A percentile compares a stretch with the other conserved stretches of the same genome.
These are phyloP conservation scores for Crotalus viridis DNA, from an alignment of 2,113 vertebrate genomes.

Conservation along the genomic window DNA sequence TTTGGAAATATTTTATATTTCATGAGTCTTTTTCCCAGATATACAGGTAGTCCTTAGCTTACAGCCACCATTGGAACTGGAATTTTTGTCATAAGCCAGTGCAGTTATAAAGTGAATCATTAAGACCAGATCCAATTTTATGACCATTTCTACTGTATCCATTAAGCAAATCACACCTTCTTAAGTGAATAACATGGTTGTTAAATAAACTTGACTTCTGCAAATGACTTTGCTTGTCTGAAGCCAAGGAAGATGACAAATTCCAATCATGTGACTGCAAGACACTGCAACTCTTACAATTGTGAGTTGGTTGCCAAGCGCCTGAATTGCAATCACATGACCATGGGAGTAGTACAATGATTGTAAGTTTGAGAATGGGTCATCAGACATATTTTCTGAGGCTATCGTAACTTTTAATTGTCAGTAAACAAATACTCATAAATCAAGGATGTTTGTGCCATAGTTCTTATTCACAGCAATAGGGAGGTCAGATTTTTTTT, in stretches of 20 bases:
- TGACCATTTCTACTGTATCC: background rate
- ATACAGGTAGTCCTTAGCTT: background rate
- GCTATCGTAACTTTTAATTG: background rate
- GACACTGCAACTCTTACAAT: background rate
- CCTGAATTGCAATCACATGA: background rate
- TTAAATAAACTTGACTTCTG: background rate
- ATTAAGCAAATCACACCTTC: background rate
- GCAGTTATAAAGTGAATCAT: background rate
- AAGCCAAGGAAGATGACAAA: background rate
- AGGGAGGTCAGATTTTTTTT: background rate
- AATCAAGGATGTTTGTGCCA: background rate
- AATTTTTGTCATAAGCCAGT: background rate
- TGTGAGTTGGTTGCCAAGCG: background rate
- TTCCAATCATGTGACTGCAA: background rate
- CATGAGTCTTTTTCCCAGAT: background rate
- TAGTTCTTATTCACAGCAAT: constrained; percentile 12
- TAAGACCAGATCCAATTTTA: background rate
- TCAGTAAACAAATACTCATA: background rate
- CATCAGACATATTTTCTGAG: background rate
- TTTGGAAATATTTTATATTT: background rate
- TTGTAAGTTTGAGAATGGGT: background rate
- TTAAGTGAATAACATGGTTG: background rate
- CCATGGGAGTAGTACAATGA: background rate
- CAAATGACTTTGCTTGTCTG: background rate
- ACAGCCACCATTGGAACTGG: background rate